These are phyloP conservation scores for Meda fulgida DNA, from an alignment of 2,797 vertebrate genomes.

Conservation along the genomic window DNA sequence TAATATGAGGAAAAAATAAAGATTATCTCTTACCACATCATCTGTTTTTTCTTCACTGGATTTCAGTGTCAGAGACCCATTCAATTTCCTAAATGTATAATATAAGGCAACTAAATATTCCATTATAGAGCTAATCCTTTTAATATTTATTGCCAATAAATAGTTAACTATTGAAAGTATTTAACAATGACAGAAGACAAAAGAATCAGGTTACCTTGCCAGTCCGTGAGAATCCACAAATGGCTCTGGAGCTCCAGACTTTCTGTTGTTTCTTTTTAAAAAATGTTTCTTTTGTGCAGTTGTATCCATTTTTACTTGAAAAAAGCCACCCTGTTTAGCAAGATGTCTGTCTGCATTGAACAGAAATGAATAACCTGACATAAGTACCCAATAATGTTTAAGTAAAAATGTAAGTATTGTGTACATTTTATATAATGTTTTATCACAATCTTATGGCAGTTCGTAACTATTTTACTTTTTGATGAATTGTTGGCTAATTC, in stretches of 20 bases:
- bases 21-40: constrained; percentile 63
- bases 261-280: constrained; percentile 66
- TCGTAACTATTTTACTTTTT: too few relatives aligned
- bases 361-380: constrained; percentile 13
- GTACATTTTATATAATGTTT: not conserved
- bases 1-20: not conserved
- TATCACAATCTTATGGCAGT: not conserved
- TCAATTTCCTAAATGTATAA: constrained; percentile 66
- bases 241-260: constrained; percentile 72
- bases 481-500: too few relatives aligned
- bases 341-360: constrained; percentile 47
- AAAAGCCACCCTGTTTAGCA: constrained; percentile 35
- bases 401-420: not conserved
- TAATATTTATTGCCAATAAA: not conserved
- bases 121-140: not conserved
- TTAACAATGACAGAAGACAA: not conserved
- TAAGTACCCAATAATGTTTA: not conserved
- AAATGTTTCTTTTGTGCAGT: constrained; percentile 54
- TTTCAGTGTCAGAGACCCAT: constrained; percentile 55
- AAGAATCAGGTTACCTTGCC: not conserved
- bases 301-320: constrained; percentile 45
- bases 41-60: constrained; percentile 59
- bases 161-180: not conserved
- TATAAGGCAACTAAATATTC: constrained; percentile 30
- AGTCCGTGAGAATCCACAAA: constrained; percentile 65